Evolutionary conservation across 1,140 invertebrate species (phyloP), one percentile per base, ranked within the genome.

Genomic region (Drosophila lini): DNA sequence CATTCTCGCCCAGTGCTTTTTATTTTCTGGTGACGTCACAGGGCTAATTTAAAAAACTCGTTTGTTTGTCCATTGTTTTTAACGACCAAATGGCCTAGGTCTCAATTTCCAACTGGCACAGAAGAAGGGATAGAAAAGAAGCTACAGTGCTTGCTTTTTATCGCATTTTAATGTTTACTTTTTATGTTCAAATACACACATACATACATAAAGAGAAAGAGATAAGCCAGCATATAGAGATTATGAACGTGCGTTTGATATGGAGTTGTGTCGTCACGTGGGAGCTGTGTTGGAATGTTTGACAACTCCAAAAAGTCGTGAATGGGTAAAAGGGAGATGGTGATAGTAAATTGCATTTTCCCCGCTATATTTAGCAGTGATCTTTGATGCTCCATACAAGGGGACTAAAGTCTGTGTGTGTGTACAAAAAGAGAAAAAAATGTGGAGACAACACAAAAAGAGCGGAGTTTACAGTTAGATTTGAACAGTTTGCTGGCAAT

Each of bases 41-140:
- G 36, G 60, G 67, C 68, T 77, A 77, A 80, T 56, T 86, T 78
- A 70, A 78, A 86, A 84, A 88, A 83, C 80, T 89, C 57, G 83
- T 89, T 88, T 78, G 74, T 77, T 77, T 77, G 71, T 25, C 62
- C 64, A 73, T 79, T 88, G 81, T 76, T 89, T 67, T 79, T 52
- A 69, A 60, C 59, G 59, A 52, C 74, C 52, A 48, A 45, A 53
- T 36, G 34, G 50, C 13, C 61, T 52, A 67, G 65, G 70, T 45
- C 56, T 47, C 55, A 67, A 67, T 67, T 73, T 50, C 56, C 56
- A 69, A 62, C 45, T 73, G 59, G 41, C 57, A n/a, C 52, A 38
- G 15, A 16, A 42, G 31, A 57, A 36, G 53, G 36, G 34, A 55
- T 38, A 38, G 13, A 13, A 10, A 25, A 38, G 8, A 55, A n/a